Evolutionary conservation across 2,113 vertebrate genomes (phyloP).

Genomic region (Phrynosoma blainvillii): DNA sequence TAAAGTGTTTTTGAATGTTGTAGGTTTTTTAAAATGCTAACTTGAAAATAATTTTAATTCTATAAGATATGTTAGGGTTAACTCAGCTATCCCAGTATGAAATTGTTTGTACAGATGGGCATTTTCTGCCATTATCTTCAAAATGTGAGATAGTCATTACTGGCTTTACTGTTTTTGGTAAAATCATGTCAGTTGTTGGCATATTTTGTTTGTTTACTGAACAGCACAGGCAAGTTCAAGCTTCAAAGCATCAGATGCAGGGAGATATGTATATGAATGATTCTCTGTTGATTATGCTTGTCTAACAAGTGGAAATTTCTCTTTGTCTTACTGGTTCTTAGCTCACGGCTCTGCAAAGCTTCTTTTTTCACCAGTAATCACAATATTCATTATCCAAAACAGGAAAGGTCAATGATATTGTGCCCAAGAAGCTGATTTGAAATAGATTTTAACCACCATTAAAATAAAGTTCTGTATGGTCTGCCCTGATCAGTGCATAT

Average conservation of each 20-base stretch:
- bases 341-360: not conserved
- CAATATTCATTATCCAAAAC: constrained; percentile 27
- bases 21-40: not conserved
- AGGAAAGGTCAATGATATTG: constrained; percentile 16
- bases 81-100: too few species aligned
- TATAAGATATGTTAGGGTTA: not conserved
- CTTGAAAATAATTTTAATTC: not conserved
- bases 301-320: rapidly evolving
- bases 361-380: constrained; percentile 9
- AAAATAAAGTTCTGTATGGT: not conserved
- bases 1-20: not conserved
- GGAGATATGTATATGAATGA: not conserved
- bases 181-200: not conserved
- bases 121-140: not conserved
- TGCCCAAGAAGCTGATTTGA: not conserved
- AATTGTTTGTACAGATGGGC: not conserved
- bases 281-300: not conserved
- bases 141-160: not conserved
- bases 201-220: not conserved
- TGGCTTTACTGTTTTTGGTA: not conserved
- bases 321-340: not conserved
- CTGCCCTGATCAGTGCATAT: not conserved
- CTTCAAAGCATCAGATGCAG: not conserved
- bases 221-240: not conserved
- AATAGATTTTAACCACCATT: constrained; percentile 25